Evolutionary conservation across 92 coral and sea anemone species (phyloP), one percentile per base, ranked within the genome.

Genomic region (Hydrozoanthus gracilis): DNA sequence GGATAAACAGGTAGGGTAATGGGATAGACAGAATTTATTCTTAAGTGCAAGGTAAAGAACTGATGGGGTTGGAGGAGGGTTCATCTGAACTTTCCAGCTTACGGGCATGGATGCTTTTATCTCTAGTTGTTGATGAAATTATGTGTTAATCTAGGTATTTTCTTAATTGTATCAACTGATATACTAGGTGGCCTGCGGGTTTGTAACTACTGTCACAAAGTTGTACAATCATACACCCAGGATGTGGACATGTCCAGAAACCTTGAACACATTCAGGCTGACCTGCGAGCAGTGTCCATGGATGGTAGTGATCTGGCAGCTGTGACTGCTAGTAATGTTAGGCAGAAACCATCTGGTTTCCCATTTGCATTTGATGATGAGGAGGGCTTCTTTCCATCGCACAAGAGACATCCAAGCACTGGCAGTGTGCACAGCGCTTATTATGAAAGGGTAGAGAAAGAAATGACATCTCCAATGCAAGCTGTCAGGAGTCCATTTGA

Each of bases 141-240:
- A 27, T 27, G 39, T 27, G 39, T 27, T 27, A 27, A 27, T 27
- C 39, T 27, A 27, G 39, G 39, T 27, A 27, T 27, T 27, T 27
- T 27, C 39, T 27, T 27, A 27, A 27, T 27, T 27, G 39, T 0
- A 27, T 27, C 39, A 27, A 27, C 2, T 27, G 55, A 54, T 54
- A 8, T 27, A 4, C 82, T 75, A 96, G 99, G 99, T 60, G 94
- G 91, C 20, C 88, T 96, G 15, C 92, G 99, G 52, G 99, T 93
- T 11, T 96, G 99, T 90, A 92, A 92, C 44, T 96, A 95, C 75
- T 96, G 99, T 74, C 84, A 92, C 89, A 96, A 96, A 89, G 90
- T 96, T 2, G 96, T 95, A 6, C 90, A 91, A 74, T 86, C 93
- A 3, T 97, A 97, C 88, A 97, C 97, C 17, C 98, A 94, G 67